Percentiles rank a stretch among this genome's conserved stretches.
Conservation (phyloP, 2,113 vertebrate species). For the Menidia beryllina region DNA sequence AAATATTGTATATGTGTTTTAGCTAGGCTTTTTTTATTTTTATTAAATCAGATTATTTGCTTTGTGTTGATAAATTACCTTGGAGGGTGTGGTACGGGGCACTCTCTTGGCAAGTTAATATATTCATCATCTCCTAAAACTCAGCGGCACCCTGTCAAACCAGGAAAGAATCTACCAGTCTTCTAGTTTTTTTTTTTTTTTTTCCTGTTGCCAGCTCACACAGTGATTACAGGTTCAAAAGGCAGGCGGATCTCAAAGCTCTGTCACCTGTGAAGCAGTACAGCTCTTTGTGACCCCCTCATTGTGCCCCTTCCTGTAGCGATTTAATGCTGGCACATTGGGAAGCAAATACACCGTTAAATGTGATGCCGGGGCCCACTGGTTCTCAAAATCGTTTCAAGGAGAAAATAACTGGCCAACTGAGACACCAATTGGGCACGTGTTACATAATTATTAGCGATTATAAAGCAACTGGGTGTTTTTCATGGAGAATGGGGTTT, state of each 20-base stretch:
- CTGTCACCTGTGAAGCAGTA: conserved; percentile 48
- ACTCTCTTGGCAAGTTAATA: no score
- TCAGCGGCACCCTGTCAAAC: not conserved
- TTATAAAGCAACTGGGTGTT: not conserved
- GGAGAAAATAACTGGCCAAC: not conserved
- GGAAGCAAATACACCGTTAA: conserved; percentile 15
- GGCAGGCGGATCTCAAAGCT: conserved; percentile 29
- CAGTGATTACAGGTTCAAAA: conserved; percentile 56
- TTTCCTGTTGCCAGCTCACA: conserved; percentile 17
- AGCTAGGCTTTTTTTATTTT: no score
- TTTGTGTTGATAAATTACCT: not conserved
- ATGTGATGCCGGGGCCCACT: not conserved
- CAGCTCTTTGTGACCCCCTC: conserved; percentile 29
- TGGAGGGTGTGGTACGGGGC: not conserved
- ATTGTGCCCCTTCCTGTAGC: conserved; percentile 32
- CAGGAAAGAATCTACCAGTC: not conserved
- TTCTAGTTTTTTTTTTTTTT: not conserved
- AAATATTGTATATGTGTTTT: conserved; percentile 31
- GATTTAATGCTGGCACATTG: conserved; percentile 19
- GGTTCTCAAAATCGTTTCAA: conserved; percentile 8
- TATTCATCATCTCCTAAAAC: not conserved
- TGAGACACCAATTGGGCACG: not conserved
- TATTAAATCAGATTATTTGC: not conserved
- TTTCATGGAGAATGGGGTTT: not conserved
- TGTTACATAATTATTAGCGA: not conserved